Conservation (phyloP, 2,888 invertebrate genomes). For the Acrobasis consociella region DNA sequence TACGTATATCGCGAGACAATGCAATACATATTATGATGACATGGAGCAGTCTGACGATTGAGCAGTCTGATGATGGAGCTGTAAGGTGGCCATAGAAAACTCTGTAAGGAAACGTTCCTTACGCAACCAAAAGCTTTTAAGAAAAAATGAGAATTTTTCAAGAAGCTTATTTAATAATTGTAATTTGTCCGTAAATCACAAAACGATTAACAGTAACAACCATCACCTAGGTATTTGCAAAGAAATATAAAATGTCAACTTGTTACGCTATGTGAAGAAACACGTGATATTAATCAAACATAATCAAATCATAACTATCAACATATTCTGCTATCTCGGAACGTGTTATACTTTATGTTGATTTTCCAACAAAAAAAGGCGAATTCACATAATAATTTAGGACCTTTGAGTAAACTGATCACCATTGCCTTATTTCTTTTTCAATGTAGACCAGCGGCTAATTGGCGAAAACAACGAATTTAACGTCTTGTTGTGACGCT, state of each 20-base stretch:
- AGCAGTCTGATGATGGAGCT: no score
- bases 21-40: no score
- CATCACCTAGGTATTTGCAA: neutral
- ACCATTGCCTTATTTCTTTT: no score
- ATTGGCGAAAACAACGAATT: neutral
- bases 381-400: neutral
- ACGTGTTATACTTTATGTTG: conserved; percentile 2
- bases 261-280: neutral
- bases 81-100: no score
- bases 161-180: neutral
- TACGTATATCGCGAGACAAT: no score
- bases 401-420: neutral
- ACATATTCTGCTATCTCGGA: conserved; percentile 13
- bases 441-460: no score
- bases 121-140: no score
- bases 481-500: conserved; percentile 2
- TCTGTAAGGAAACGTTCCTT: no score
- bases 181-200: neutral
- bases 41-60: no score
- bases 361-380: neutral
- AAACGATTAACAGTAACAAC: neutral
- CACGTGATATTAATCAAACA: conserved; percentile 15
- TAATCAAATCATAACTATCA: conserved; percentile 14
- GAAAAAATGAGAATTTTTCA: no score
- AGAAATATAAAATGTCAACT: conserved; percentile 5